Base-by-base conservation (phyloP, 2,113 vertebrate species). In the Catharus fuscescens region DNA sequence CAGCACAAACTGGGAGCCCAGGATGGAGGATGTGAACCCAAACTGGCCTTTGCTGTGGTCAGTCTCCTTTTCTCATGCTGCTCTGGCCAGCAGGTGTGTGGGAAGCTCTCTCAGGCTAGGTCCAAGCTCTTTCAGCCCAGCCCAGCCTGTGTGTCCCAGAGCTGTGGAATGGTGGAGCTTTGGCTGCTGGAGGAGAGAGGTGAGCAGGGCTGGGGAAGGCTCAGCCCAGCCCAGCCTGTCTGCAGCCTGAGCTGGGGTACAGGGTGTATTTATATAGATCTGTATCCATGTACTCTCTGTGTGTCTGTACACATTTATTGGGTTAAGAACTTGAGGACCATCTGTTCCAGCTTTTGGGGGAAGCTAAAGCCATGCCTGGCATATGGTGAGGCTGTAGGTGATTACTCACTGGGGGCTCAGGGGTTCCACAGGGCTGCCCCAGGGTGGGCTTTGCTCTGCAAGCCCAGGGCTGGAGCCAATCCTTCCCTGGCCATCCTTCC, bases 381-480 rank as follows among this genome's bases (percentile, higher is more conserved):
- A 94, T 86, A 71, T 80, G 96, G 95, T 94, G 97, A 96, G 86
- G 89, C 96, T 93, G 89, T 78, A 73, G 94, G 96, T 97, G 89
- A 96, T 97, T 97, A 98, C 97, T 98, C 97, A 96, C 91, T n/a
- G 21, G 71, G 86, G 90, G 92, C 94, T 96, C 88, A 78, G 80
- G 92, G 97, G 88, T 93, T 57, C 61, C 50, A 9, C 26, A 28
- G 50, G 50, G 44, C 96, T 90, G 95, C 97, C 88, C 57, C 85
- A 70, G 18, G 29, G 48, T 88, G 97, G 96, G 97, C 96, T 97
- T 93, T 87, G 97, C 97, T 92, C 96, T 60, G 87, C 90, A 91
- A 28, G 14, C 29, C 24, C 45, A 24, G 25, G 31, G 57, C 98
- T 29, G 76, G 15, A 61, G 40, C 6, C 54, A 52, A 54, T 13